phyloP scores from a whole-genome alignment of 2,113 vertebrate species.

The Gadus chalcogrammus region DNA sequence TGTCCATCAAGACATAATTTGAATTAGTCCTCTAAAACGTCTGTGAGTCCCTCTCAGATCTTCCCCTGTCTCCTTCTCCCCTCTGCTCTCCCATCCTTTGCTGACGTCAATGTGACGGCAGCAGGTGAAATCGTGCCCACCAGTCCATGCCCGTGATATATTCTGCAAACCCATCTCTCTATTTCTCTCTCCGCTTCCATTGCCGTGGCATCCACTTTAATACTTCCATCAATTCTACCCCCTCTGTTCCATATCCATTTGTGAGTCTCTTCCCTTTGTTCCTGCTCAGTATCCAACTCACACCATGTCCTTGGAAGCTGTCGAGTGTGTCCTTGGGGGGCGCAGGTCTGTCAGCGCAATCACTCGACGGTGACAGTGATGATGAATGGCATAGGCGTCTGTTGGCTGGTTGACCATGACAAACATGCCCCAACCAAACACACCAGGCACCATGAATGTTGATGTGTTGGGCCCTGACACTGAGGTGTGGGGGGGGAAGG shows the following conservation, averaged over 20 bases:
- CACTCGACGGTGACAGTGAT: slow-evolving; percentile 23
- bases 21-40: background rate
- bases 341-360: slow-evolving; percentile 35
- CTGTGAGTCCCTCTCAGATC: slow-evolving; percentile 5
- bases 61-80: slow-evolving; percentile 17
- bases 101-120: slow-evolving; percentile 55
- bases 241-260: slow-evolving; percentile 8
- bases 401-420: slow-evolving; percentile 24
- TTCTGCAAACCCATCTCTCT: background rate
- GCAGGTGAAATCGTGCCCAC: slow-evolving; percentile 30
- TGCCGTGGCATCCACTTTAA: background rate
- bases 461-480: too few relatives aligned
- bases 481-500: too few relatives aligned
- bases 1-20: too few relatives aligned
- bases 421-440: slow-evolving; percentile 24
- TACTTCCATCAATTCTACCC: slow-evolving; percentile 6
- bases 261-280: background rate
- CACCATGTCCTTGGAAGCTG: slow-evolving; percentile 31
- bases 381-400: slow-evolving; percentile 34
- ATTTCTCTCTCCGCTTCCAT: background rate
- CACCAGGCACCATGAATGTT: too few relatives aligned
- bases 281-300: background rate
- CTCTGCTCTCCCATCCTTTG: slow-evolving; percentile 34
- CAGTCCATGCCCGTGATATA: background rate
- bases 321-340: background rate